phyloP scores from a whole-genome alignment of 2,113 vertebrate species.

The Nematolebias whitei region DNA sequence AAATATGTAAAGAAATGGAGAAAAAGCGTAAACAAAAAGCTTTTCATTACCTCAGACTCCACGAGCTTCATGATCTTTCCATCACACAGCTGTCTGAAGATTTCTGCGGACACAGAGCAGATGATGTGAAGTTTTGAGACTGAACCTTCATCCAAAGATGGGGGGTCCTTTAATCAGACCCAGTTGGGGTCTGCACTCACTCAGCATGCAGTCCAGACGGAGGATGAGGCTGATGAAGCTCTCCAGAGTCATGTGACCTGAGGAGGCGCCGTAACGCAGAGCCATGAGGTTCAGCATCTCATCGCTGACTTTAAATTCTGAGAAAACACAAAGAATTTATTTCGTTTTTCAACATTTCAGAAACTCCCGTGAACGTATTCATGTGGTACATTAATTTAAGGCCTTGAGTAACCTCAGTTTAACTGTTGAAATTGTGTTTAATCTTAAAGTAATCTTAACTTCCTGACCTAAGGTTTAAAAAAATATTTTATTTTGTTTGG shows the following conservation, averaged over 20 bases:
- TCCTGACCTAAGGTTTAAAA: no score
- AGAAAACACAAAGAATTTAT: background rate
- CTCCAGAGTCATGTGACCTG: constrained; percentile 70
- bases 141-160: no score
- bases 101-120: constrained; percentile 51
- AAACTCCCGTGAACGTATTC: background rate
- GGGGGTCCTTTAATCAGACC: no score
- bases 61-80: constrained; percentile 54
- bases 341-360: background rate
- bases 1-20: no score
- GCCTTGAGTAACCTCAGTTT: background rate
- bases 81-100: constrained; percentile 63
- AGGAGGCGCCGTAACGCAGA: constrained; percentile 67
- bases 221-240: constrained; percentile 75
- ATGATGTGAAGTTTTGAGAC: no score
- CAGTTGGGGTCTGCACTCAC: constrained; percentile 57
- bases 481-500: no score
- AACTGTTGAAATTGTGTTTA: no score
- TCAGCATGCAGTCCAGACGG: constrained; percentile 72
- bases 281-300: constrained; percentile 72
- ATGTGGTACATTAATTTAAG: background rate
- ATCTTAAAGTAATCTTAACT: no score
- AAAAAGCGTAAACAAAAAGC: no score
- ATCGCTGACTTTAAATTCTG: constrained; percentile 63
- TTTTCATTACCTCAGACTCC: constrained; percentile 58